phyloP scores from a whole-genome alignment of 2,888 invertebrate species.

The Limnephilus marmoratus region DNA sequence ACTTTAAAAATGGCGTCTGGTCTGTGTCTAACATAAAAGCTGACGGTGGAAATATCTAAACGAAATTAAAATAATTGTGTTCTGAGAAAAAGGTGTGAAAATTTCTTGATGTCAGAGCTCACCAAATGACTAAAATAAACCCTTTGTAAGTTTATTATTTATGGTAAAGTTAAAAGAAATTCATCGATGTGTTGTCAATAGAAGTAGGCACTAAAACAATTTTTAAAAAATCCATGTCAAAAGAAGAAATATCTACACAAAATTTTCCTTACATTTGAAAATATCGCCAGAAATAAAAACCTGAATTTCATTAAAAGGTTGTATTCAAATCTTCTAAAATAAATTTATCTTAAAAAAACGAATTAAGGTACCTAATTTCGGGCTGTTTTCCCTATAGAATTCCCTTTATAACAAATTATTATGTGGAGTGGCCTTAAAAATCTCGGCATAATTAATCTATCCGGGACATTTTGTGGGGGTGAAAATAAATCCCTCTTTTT shows the following conservation, averaged over 20 bases:
- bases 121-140: no score
- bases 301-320: neutral
- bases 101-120: no score
- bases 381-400: slow-evolving; percentile 20
- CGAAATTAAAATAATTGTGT: no score
- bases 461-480: slow-evolving; percentile 52
- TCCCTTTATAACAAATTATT: slow-evolving; percentile 16
- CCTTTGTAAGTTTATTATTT: no score
- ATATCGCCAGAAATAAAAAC: neutral
- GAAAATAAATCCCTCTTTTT: slow-evolving; percentile 25
- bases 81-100: no score
- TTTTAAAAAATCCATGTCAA: neutral
- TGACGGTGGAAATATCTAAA: no score
- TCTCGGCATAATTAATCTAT: slow-evolving; percentile 58
- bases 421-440: slow-evolving; percentile 14
- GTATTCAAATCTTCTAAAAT: neutral
- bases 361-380: neutral
- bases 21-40: no score
- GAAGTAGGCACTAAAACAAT: neutral
- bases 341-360: neutral
- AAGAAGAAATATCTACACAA: neutral
- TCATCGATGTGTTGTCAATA: no score
- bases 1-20: no score
- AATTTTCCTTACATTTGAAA: neutral
- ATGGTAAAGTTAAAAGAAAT: no score